Evolutionary conservation across 2,888 invertebrate species (phyloP), one percentile per base, ranked within the genome.

Genomic region (Chirona hameri): DNA sequence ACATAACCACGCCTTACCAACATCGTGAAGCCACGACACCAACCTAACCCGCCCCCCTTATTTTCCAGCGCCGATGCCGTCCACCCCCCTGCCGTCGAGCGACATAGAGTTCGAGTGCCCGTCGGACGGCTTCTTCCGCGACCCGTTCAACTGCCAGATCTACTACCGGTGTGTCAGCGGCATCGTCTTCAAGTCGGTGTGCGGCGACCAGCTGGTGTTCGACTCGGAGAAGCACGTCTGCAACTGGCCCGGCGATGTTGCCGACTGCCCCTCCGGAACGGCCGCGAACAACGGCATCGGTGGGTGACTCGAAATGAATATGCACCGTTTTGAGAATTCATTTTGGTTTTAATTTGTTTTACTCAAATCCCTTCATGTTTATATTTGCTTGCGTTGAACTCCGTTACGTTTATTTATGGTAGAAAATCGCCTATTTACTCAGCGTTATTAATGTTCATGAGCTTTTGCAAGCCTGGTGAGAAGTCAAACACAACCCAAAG

Each of bases 241-340:
- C 84, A 87, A 88, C 85, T 87, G 87, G 87, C 86, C 87, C 0
- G 84, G 85, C 86, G 55, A 84, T 84, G 14, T 88, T 87, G 81
- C 84, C 84, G 3, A 82, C 81, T 18, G 83, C 82, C n/a, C 83
- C 48, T 27, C 29, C 89, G 9, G 83, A 82, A 27, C 55, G 81
- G 29, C 81, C 10, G 24, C 52, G 7, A 12, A 52, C 52, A 52
- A 52, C 52, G 52, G 52, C 52, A 52, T 52, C 52, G 52, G 52
- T 52, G 12, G 52, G 52, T 52, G 52, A 12, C 52, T 2, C 12
- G 52, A n/a, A n/a, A n/a, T n/a, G n/a, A n/a, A n/a, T n/a, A n/a
- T n/a, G n/a, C n/a, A n/a, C n/a, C n/a, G n/a, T n/a, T n/a, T n/a
- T n/a, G n/a, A n/a, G n/a, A n/a, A n/a, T n/a, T n/a, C n/a, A n/a